Evolutionary conservation across 2,888 invertebrate species (phyloP), one percentile per base, ranked within the genome.

Genomic region (Melinopterus prodromus): DNA sequence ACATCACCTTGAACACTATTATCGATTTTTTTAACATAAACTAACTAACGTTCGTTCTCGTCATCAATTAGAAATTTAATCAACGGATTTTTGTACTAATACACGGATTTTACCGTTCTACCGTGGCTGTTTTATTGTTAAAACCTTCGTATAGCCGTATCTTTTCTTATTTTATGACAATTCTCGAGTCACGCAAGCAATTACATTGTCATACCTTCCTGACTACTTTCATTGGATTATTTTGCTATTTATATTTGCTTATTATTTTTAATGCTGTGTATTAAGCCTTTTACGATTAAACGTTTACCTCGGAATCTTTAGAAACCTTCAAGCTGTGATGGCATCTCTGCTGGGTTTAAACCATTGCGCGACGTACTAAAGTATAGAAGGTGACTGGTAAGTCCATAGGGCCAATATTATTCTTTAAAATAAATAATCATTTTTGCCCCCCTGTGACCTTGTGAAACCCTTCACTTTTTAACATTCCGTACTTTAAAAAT

Each of bases 51-150:
- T 53, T 53, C 53, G 53, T 53, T 53, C 53, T 53, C 7, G 53
- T 53, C 53, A 53, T 53, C 53, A 53, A 53, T 53, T 53, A 53
- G 53, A 53, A 53, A 53, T 53, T 53, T 53, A 53, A 53, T 53
- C 53, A 53, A 53, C 53, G 53, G 53, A 53, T 53, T 53, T 53
- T 53, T 53, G 53, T 12, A 26, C 26, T 26, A 26, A 26, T 26
- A 3, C 26, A 26, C 26, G 26, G 26, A 26, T 26, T 26, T 26
- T 26, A 26, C 26, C 26, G 26, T 26, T 26, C 26, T 26, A 26
- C 26, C 26, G 26, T 3, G 26, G 26, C 26, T 26, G 26, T 26
- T 26, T 26, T 26, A 26, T 26, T 26, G 26, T 26, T 26, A 26
- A 26, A 26, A 26, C 26, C 26, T 26, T 26, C 26, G 26, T 26